These are phyloP conservation scores for Capreolus pygargus DNA, from an alignment of 2,113 vertebrate species.

Conservation along the genomic window DNA sequence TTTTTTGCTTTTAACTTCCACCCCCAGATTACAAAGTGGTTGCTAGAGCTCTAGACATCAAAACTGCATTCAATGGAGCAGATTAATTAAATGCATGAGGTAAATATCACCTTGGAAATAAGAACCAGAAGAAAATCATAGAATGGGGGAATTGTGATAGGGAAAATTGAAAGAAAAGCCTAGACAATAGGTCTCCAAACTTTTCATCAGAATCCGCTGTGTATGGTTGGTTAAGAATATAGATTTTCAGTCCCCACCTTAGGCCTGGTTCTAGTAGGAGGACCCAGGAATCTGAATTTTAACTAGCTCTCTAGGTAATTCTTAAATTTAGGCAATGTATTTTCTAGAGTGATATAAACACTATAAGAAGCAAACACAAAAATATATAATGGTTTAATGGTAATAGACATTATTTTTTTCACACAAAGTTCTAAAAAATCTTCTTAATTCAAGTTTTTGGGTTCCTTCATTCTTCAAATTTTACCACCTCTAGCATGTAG, in stretches of 20 bases:
- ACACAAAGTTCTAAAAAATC: neutral
- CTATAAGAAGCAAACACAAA: neutral
- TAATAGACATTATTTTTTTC: neutral
- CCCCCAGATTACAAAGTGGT: neutral
- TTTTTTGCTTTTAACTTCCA: neutral
- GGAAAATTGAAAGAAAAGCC: neutral
- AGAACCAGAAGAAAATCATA: neutral
- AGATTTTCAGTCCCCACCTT: neutral
- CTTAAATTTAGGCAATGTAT: neutral
- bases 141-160: neutral
- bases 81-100: neutral
- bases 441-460: neutral
- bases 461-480: neutral
- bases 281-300: conserved; percentile 4
- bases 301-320: neutral
- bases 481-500: neutral
- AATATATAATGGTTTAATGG: neutral
- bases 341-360: neutral
- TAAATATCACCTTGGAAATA: neutral
- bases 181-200: neutral
- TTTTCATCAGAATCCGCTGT: neutral
- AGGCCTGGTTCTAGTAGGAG: neutral
- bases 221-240: neutral
- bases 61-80: neutral
- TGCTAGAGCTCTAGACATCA: neutral